Base-by-base conservation (phyloP, 2,888 invertebrate species). In the Drosophila rellima region DNA sequence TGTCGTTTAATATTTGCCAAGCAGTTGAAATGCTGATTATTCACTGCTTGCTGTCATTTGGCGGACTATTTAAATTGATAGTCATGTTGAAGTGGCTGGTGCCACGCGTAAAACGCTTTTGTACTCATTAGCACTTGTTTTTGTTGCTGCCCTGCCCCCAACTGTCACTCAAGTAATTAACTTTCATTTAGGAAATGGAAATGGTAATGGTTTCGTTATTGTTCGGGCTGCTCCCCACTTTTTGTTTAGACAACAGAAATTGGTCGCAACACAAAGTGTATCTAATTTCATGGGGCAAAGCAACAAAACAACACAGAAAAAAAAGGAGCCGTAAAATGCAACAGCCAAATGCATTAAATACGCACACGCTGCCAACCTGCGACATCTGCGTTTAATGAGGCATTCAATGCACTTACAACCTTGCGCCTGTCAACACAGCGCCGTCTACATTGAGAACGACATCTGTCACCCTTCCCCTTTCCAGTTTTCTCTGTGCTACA, bases 381-480 rank as follows among this genome's bases (percentile, higher is more conserved):
- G 67, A 78, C 80, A 66, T 69, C 76, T 65, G 76, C 70, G 80
- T 83, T 89, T 89, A 90, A 90, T 91, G 88, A 89, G 88, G 88
- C 89, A 88, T 89, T 85, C 85, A 82, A 77, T 83, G 75, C 80
- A 81, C 80, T 78, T 69, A 66, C 82, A 78, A 83, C 87, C 80
- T 82, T 86, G 82, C 70, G 82, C 72, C 74, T 82, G 84, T 79
- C 84, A 84, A 84, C 74, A 77, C 54, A 76, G 52, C 67, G 59
- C 64, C 66, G 59, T 51, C 78, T 56, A 60, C 62, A 61, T 39
- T 51, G 33, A 68, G 72, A 67, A 63, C 69, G 80, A 82, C 85
- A 85, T 29, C 29, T 8, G 84, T 86, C 86, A 86, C 82, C 86
- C 26, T 26, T 26, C 23, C 23, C 23, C 5, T 23, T 7, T 7